phyloP scores from a whole-genome alignment of 2,888 invertebrate genomes.

The Mesorhabditis sp. region DNA sequence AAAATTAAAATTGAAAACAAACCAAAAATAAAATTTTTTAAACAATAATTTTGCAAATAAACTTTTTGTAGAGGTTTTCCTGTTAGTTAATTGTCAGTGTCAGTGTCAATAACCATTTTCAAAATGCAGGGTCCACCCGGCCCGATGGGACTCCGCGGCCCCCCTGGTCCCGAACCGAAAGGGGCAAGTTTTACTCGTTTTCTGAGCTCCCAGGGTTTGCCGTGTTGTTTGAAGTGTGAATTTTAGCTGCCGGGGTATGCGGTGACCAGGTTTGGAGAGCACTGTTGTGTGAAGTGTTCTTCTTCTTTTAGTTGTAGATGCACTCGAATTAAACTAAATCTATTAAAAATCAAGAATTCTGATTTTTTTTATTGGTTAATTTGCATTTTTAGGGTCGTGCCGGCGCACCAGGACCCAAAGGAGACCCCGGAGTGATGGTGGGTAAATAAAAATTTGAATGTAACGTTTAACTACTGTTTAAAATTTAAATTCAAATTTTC shows the following conservation, averaged over 20 bases:
- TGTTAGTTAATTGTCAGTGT: too few relatives aligned
- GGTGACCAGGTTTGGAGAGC: not conserved
- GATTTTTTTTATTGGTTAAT: not conserved
- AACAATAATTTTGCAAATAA: too few relatives aligned
- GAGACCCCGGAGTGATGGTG: conserved; percentile 43
- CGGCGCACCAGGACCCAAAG: conserved; percentile 43
- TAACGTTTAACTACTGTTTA: too few relatives aligned
- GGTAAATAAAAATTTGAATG: not conserved
- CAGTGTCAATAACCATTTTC: too few relatives aligned
- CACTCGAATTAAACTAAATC: not conserved
- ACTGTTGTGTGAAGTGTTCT: not conserved
- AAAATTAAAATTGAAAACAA: too few relatives aligned
- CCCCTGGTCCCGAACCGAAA: conserved; percentile 39
- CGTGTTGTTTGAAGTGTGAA: too few relatives aligned
- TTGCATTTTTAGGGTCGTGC: conserved; percentile 40
- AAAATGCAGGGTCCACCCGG: conserved; percentile 43
- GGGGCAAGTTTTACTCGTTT: conserved; percentile 23
- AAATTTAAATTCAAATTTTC: too few relatives aligned
- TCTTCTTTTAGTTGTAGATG: conserved; percentile 14
- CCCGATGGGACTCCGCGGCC: conserved; percentile 46
- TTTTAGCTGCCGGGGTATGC: not conserved
- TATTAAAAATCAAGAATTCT: not conserved
- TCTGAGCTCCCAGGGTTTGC: too few relatives aligned
- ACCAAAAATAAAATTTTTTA: too few relatives aligned
- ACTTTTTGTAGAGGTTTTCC: too few relatives aligned